phyloP scores from a whole-genome alignment of 2,888 invertebrate species.

The Drosophila diplacantha region DNA sequence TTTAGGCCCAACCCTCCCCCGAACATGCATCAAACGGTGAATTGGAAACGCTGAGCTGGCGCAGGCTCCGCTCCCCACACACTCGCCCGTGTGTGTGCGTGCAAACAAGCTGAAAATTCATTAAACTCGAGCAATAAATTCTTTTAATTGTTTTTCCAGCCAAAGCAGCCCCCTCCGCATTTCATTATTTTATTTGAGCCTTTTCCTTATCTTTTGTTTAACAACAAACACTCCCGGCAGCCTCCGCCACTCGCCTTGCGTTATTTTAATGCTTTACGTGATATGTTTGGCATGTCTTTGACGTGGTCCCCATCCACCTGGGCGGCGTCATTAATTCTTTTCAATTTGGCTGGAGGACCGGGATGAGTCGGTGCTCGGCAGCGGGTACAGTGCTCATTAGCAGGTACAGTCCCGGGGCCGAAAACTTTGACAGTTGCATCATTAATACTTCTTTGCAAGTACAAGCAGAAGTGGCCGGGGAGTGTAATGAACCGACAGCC shows the following conservation, averaged over 20 bases:
- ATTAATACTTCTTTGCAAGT: slow-evolving; percentile 44
- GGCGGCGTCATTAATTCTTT: slow-evolving; percentile 46
- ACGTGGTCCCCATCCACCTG: slow-evolving; percentile 16
- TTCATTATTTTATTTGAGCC: slow-evolving; percentile 14
- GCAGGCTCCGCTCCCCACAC: not conserved
- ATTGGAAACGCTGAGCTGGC: slow-evolving; percentile 36
- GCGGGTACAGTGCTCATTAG: slow-evolving; percentile 20
- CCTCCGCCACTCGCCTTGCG: not conserved
- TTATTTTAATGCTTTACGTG: slow-evolving; percentile 30
- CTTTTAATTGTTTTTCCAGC: slow-evolving; percentile 65
- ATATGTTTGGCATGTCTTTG: slow-evolving; percentile 37
- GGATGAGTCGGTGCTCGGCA: not conserved
- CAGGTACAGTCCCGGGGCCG: slow-evolving; percentile 30
- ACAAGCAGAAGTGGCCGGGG: not conserved
- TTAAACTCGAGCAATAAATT: slow-evolving; percentile 67
- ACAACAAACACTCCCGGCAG: slow-evolving; percentile 3
- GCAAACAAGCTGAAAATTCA: slow-evolving; percentile 69
- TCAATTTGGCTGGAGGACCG: slow-evolving; percentile 11
- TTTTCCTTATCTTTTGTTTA: slow-evolving; percentile 7
- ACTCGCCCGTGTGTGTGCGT: slow-evolving; percentile 31
- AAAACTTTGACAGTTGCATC: slow-evolving; percentile 61
- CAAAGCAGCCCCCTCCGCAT: not conserved
- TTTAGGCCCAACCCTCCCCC: slow-evolving; percentile 15
- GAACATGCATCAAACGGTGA: slow-evolving; percentile 16
- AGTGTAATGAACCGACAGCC: slow-evolving; percentile 23